These are phyloP conservation scores for Ranitomeya variabilis DNA, from an alignment of 2,113 vertebrate species.

Conservation along the genomic window DNA sequence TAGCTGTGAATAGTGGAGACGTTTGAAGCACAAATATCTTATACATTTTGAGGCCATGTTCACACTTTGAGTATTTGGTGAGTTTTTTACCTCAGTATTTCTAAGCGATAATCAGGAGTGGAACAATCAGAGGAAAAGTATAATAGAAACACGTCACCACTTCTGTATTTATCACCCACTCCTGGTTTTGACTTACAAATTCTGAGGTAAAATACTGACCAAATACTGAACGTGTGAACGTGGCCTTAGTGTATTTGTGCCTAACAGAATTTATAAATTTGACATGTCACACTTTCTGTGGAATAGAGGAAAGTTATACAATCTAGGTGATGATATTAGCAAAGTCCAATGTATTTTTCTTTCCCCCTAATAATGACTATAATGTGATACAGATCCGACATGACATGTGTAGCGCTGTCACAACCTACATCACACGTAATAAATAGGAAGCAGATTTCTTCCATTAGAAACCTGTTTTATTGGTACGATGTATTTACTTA, in stretches of 20 bases:
- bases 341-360: not conserved
- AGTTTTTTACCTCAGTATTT: no score
- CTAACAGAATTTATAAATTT: not conserved
- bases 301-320: not conserved
- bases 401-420: slow-evolving; percentile 19
- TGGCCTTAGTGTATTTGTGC: not conserved
- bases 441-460: slow-evolving; percentile 35
- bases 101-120: no score
- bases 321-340: not conserved
- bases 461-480: slow-evolving; percentile 40
- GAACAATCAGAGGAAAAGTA: no score
- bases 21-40: not conserved
- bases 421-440: slow-evolving; percentile 22
- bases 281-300: not conserved
- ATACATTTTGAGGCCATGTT: not conserved
- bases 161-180: no score
- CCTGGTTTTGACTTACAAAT: no score
- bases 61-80: no score
- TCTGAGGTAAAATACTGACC: no score
- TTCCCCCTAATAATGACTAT: not conserved
- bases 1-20: not conserved
- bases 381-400: slow-evolving; percentile 6
- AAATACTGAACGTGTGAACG: no score
- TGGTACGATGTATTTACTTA: slow-evolving; percentile 38
- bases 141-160: no score